Percentiles rank a stretch among this genome's conserved stretches.
Conservation (phyloP, 2,888 invertebrate species). For the Xestoiulus laeticollis region DNA sequence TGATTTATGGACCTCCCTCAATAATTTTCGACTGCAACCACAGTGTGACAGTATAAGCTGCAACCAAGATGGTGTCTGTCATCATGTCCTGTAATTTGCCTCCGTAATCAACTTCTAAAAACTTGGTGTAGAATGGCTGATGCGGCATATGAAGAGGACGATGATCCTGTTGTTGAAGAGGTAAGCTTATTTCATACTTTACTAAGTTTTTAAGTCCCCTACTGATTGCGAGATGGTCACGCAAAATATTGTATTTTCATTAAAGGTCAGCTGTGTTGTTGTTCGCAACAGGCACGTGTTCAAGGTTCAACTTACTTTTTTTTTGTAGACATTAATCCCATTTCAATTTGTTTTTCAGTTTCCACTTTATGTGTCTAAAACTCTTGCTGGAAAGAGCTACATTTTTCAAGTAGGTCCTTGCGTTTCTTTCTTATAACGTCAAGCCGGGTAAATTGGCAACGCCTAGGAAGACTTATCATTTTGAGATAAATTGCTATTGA, state of each 20-base stretch:
- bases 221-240: no score
- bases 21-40: no score
- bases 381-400: neutral
- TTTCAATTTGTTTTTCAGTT: neutral
- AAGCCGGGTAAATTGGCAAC: no score
- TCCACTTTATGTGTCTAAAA: neutral
- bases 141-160: conserved; percentile 30
- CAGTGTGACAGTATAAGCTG: no score
- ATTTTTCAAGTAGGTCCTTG: neutral
- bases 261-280: neutral
- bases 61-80: neutral
- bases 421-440: neutral
- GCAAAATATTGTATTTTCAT: no score
- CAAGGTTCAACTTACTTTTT: no score
- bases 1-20: no score
- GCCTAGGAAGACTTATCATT: no score
- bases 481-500: no score
- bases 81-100: neutral
- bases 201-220: neutral
- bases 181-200: neutral
- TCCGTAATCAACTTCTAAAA: neutral
- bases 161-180: conserved; percentile 48
- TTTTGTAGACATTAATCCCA: neutral
- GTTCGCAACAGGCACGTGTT: no score
- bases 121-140: neutral